phyloP scores from a whole-genome alignment of 2,888 invertebrate species.

The Taphrorychus bicolor region DNA sequence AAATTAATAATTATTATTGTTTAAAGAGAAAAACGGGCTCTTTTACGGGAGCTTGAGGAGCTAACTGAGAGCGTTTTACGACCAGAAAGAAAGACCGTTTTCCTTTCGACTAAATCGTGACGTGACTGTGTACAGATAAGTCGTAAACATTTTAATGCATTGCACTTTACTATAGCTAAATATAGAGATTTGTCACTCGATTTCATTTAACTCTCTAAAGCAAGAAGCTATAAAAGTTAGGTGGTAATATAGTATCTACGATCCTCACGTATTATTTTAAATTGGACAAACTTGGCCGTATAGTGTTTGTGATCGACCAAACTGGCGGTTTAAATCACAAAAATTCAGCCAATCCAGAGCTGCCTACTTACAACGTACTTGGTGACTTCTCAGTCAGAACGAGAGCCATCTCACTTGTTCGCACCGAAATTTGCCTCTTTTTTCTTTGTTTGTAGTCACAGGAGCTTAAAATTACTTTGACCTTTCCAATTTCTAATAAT shows the following conservation, averaged over 20 bases:
- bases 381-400: background rate
- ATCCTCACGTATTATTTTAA: constrained; percentile 4
- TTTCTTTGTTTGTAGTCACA: constrained; percentile 26
- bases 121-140: constrained; percentile 36
- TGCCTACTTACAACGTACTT: constrained; percentile 15
- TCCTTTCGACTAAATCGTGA: constrained; percentile 12
- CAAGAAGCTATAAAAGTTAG: constrained; percentile 52
- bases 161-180: constrained; percentile 48
- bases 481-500: constrained; percentile 16
- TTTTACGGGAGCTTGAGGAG: background rate
- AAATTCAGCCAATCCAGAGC: constrained; percentile 20
- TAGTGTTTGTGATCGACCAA: constrained; percentile 11
- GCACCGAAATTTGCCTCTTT: background rate
- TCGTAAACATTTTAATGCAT: constrained; percentile 45
- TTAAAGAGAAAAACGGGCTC: background rate
- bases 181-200: constrained; percentile 49
- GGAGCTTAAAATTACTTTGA: constrained; percentile 34
- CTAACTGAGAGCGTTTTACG: background rate
- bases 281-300: constrained; percentile 17
- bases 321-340: constrained; percentile 18
- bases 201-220: constrained; percentile 53
- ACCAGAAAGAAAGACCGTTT: constrained; percentile 9
- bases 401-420: background rate
- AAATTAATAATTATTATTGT: background rate
- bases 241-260: constrained; percentile 37